phyloP scores from a whole-genome alignment of 2,113 vertebrate genomes.

The Epinephelus fuscoguttatus region DNA sequence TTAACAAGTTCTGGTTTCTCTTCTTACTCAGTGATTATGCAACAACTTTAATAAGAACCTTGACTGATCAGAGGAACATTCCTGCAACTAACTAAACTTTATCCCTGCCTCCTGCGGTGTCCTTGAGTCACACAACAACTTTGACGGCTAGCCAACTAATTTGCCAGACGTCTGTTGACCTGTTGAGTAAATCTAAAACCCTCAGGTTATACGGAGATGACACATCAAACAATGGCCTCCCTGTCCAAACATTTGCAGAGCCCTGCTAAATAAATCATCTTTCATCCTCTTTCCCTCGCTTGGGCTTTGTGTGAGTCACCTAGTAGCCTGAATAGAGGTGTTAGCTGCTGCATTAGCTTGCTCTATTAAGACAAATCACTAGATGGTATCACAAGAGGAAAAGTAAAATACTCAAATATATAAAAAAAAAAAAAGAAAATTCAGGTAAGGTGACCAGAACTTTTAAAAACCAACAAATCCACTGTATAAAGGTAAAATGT shows the following conservation, averaged over 20 bases:
- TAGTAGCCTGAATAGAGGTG: slow-evolving; percentile 20
- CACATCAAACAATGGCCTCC: slow-evolving; percentile 41
- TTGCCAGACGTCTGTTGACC: slow-evolving; percentile 45
- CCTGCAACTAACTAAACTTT: neutral
- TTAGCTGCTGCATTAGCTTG: slow-evolving; percentile 23
- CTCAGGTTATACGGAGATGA: slow-evolving; percentile 25
- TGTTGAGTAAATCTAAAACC: slow-evolving; percentile 39
- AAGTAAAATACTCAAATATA: neutral
- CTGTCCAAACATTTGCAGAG: slow-evolving; percentile 44
- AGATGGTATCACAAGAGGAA: neutral
- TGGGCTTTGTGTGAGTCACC: slow-evolving; percentile 42
- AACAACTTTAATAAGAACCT: neutral
- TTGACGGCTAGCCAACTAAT: slow-evolving; percentile 27
- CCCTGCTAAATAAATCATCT: slow-evolving; percentile 32
- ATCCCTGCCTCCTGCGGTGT: neutral
- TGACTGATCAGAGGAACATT: neutral
- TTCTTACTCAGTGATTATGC: neutral
- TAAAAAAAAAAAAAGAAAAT: too few relatives aligned
- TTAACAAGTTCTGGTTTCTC: neutral
- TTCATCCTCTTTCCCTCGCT: slow-evolving; percentile 15
- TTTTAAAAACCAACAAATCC: neutral
- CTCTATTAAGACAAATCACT: slow-evolving; percentile 33
- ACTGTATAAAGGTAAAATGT: neutral
- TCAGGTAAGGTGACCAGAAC: neutral
- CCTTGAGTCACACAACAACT: slow-evolving; percentile 37